Conservation (phyloP, 2,888 invertebrate genomes). For the Eumacrocentrus americanus region DNA sequence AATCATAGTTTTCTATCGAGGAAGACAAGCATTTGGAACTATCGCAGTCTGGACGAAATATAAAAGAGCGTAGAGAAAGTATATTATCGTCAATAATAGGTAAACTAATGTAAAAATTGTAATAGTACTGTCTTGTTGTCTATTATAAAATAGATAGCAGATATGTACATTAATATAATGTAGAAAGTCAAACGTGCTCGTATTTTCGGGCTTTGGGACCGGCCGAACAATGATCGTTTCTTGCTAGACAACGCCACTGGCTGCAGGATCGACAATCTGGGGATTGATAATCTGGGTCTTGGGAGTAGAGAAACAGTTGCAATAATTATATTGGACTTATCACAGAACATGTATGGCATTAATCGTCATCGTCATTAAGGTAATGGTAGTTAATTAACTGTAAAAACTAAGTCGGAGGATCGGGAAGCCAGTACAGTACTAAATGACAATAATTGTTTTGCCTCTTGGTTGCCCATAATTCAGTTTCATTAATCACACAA, state of each 20-base stretch:
- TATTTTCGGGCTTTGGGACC: constrained; percentile 43
- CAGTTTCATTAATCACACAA: constrained; percentile 41
- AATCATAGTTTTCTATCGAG: too few relatives aligned
- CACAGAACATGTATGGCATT: constrained; percentile 64
- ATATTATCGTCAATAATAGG: too few relatives aligned
- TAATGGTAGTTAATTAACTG: constrained; percentile 53
- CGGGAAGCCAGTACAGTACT: constrained; percentile 60
- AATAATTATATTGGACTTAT: constrained; percentile 62
- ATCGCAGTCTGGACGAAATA: too few relatives aligned
- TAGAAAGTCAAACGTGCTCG: not conserved
- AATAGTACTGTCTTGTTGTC: constrained; percentile 15
- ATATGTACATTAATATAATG: constrained; percentile 50
- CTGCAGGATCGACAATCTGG: constrained; percentile 50
- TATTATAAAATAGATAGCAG: constrained; percentile 48
- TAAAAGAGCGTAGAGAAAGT: too few relatives aligned
- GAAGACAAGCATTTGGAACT: too few relatives aligned
- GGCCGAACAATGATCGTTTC: constrained; percentile 38
- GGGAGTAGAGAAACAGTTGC: constrained; percentile 56
- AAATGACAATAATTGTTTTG: constrained; percentile 54
- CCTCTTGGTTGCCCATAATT: constrained; percentile 59
- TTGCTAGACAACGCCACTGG: constrained; percentile 51
- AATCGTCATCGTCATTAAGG: constrained; percentile 58
- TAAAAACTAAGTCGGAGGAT: constrained; percentile 59
- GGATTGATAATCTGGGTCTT: constrained; percentile 31
- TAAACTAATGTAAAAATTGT: constrained; percentile 14